These are phyloP conservation scores for Adelges cooleyi DNA, from an alignment of 1,140 invertebrate genomes.

Conservation along the genomic window DNA sequence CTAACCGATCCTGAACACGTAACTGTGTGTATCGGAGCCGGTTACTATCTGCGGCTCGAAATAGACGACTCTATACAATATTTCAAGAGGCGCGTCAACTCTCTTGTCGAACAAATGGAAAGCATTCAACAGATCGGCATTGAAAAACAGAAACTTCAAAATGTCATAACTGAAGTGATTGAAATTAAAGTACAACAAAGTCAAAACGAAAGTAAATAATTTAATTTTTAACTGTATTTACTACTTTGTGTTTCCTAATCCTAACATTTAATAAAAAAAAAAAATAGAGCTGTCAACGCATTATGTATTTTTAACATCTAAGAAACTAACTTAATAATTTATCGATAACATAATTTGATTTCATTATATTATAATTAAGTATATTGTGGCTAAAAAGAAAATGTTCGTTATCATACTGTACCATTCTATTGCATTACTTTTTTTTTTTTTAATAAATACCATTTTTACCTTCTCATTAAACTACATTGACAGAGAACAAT, in stretches of 20 bases:
- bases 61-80: constrained; percentile 7
- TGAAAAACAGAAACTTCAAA: constrained; percentile 20
- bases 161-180: constrained; percentile 6
- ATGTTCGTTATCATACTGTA: no score
- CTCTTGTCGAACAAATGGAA: constrained; percentile 14
- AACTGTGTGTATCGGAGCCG: constrained; percentile 2
- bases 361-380: no score
- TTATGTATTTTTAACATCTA: no score
- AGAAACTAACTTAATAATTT: no score
- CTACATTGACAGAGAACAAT: no score
- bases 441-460: no score
- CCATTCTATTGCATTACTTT: no score
- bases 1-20: background rate
- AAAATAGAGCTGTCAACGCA: background rate
- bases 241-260: background rate
- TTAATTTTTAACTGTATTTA: background rate
- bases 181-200: constrained; percentile 7
- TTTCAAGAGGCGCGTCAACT: constrained; percentile 11
- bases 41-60: background rate
- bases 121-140: constrained; percentile 14
- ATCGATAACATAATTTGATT: no score
- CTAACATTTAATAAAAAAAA: background rate
- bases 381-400: no score
- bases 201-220: constrained; percentile 1
- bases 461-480: no score